Conservation (phyloP, 2,888 invertebrate species). For the Lasioglossum oenotherae region DNA sequence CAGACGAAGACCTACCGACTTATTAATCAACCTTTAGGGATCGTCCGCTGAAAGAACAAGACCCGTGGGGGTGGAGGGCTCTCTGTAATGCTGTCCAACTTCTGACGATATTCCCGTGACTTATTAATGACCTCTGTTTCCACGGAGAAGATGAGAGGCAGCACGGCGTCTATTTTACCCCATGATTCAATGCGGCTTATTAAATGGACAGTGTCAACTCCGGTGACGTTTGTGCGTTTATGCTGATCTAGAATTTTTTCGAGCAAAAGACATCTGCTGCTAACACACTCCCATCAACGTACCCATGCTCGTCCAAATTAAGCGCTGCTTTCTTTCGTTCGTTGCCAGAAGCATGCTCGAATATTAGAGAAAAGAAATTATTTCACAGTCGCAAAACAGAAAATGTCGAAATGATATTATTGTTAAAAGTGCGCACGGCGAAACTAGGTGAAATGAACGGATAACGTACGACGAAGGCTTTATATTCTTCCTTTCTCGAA, state of each 20-base stretch:
- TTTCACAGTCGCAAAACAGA: too few species aligned
- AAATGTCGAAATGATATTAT: background rate
- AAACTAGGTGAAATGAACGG: background rate
- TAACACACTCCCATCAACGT: background rate
- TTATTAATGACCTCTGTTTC: slow-evolving; percentile 33
- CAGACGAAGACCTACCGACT: slow-evolving; percentile 45
- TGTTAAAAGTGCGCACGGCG: background rate
- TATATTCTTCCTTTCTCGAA: background rate
- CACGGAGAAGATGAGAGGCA: background rate
- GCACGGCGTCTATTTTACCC: background rate
- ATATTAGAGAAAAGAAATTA: too few species aligned
- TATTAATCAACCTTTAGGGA: slow-evolving; percentile 54
- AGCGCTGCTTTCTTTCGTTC: background rate
- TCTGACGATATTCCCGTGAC: slow-evolving; percentile 37
- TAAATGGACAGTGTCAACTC: background rate
- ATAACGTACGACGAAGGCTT: background rate
- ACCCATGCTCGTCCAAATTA: background rate
- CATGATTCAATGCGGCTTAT: background rate
- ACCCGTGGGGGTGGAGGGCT: slow-evolving; percentile 20
- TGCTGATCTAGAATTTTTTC: background rate
- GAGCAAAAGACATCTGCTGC: background rate
- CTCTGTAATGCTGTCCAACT: slow-evolving; percentile 27
- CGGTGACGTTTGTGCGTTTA: background rate
- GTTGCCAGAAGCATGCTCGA: too few species aligned
- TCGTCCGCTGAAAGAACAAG: slow-evolving; percentile 31